Base-by-base conservation (phyloP, 2,797 vertebrate genomes). In the Gallinago nigripennis region DNA sequence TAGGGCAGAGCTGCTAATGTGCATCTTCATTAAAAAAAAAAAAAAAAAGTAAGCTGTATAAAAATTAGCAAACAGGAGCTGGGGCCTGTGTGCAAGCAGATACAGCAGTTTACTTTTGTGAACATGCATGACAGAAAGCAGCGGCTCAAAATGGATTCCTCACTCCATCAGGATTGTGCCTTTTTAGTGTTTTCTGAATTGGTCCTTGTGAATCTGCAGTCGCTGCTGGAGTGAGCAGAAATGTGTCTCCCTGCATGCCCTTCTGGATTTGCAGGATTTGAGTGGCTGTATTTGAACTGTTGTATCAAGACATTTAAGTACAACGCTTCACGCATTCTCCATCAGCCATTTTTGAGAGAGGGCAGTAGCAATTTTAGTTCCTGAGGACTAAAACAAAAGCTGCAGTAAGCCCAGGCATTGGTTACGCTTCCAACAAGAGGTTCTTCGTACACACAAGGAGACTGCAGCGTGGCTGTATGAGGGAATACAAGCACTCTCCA, bases 1-100 rank as follows among this genome's bases (percentile, higher is more conserved):
- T 95, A 92, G 94, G 90, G 92, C 94, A 96, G 78, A 66, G 51
- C 77, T 94, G 80, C 88, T 93, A 70, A 84, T 75, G 54, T 82
- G 58, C n/a, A 86, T 95, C 90, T 92, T 92, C 66, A 45, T 63
- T 18, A 7, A 21, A 69, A 48, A 33, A 89, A 84, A 43, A 33
- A 89, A 84, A 84, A 68, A 27, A 61, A 61, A 7, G 45, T 46
- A 46, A 84, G 45, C 69, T 78, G 37, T 75, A 71, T 88, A 65
- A 56, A 84, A 93, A 85, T 11, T 8, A 93, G 78, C 78, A 95
- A 82, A 68, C 78, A 73, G 84, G 71, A 86, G 54, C 84, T 84
- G 78, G 7, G 33, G 31, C 54, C 82, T 43, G 27, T 43, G 51
- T 65, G 58, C 72, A 46, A 77, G 70, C 82, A 94, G 51, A 69